Conservation (phyloP, 53 echinoderm and acorn worm species). For the Mesocentrotus franciscanus region DNA sequence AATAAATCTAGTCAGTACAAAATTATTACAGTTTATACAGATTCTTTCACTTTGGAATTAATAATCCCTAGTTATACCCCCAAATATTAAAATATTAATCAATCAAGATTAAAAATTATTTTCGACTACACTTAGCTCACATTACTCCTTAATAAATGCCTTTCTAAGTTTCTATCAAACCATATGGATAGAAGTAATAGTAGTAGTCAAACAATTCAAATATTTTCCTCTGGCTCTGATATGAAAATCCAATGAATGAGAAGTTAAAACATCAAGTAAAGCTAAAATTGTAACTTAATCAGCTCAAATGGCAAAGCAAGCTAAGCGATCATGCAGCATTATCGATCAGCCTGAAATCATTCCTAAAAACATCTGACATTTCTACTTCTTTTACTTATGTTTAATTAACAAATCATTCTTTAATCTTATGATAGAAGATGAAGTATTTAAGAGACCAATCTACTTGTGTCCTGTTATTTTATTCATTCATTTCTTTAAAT, state of each 20-base stretch:
- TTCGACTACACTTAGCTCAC: too few species aligned
- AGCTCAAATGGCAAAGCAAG: conserved; percentile 3
- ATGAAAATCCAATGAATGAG: neutral
- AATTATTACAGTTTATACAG: neutral
- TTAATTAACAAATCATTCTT: neutral
- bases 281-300: neutral
- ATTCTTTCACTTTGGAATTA: neutral
- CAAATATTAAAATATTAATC: too few species aligned
- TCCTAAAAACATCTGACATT: neutral
- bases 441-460: neutral
- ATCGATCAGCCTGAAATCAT: neutral
- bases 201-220: neutral
- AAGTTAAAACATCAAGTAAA: neutral
- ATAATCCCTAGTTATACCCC: neutral
- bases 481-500: too few species aligned
- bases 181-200: neutral
- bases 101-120: too few species aligned
- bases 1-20: neutral
- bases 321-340: conserved; percentile 5
- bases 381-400: neutral
- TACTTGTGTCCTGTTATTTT: neutral
- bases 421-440: neutral
- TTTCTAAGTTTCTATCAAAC: too few species aligned
- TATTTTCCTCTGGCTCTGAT: neutral
- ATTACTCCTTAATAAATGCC: neutral